These are phyloP conservation scores for Danionella dracula DNA, from an alignment of 2,797 vertebrate genomes.

Conservation along the genomic window DNA sequence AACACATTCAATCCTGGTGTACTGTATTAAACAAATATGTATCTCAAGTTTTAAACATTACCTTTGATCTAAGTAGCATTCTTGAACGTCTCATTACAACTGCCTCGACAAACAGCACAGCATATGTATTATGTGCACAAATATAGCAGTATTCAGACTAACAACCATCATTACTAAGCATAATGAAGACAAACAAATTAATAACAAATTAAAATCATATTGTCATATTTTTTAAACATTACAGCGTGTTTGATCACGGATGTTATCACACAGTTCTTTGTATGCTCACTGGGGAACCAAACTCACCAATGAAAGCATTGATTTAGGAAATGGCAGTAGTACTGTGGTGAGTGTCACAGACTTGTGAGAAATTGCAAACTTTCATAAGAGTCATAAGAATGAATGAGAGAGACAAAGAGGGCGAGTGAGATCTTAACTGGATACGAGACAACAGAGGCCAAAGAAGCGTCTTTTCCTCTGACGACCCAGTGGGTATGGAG, in stretches of 20 bases:
- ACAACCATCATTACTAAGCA: constrained; percentile 8
- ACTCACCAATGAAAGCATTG: constrained; percentile 52
- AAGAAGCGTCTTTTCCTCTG: constrained; percentile 97
- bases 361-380: constrained; percentile 64
- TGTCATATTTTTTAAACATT: not conserved
- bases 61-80: constrained; percentile 20
- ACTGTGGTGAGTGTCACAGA: constrained; percentile 63
- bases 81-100: constrained; percentile 24
- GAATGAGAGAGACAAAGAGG: constrained; percentile 63
- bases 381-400: constrained; percentile 58
- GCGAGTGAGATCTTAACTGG: constrained; percentile 79
- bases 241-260: constrained; percentile 14
- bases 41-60: not conserved
- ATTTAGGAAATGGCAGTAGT: constrained; percentile 76
- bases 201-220: constrained; percentile 10
- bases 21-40: not conserved
- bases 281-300: constrained; percentile 2
- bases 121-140: constrained; percentile 8
- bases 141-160: constrained; percentile 11
- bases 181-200: constrained; percentile 10
- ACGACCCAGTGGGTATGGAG: constrained; percentile 90
- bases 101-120: constrained; percentile 23
- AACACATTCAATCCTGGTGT: constrained; percentile 3
- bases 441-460: constrained; percentile 94
- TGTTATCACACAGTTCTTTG: constrained; percentile 13